Evolutionary conservation across 2,113 vertebrate species (phyloP), one percentile per base, ranked within the genome.

Genomic region (Oreochromis niloticus): DNA sequence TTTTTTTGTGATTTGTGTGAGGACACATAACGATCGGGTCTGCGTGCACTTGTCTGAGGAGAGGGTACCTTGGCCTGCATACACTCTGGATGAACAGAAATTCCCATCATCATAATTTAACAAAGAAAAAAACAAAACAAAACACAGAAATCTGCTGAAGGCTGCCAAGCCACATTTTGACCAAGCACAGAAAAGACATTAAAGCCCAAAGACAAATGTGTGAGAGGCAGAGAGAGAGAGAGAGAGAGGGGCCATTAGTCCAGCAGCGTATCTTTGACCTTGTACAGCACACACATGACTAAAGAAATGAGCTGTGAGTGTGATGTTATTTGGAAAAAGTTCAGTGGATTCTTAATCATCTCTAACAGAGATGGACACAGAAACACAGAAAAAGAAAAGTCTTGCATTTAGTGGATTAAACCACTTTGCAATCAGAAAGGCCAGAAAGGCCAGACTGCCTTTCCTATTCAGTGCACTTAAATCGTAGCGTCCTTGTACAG

Each of bases 141-240:
- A 14, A 4, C 43, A 89, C 1, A 59, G 79, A 68, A 79, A 59
- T 50, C 39, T 90, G 39, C 88, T 83, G 87, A 84, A 91, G 86
- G 89, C 90, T 91, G 85, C 59, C 86, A 55, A 73, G 36, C 22
- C 63, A 85, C 36, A 91, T 89, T 89, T 89, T 61, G 81, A 55
- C 27, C 78, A 5, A 24, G 54, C 86, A 19, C 27, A 83, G 24
- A 83, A 80, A 89, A 85, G 61, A 85, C 56, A 78, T 82, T 87
- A 55, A 91, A 87, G 56, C 61, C 52, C 32, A 71, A 79, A 88
- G 87, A 88, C 82, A 80, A 78, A 50, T 30, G 54, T 63, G 56
- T 80, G 13, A 57, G 50, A 75, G n/a, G 75, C 14, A 6, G 54
- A 2, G 46, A 8, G 68, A 2, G 56, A 14, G 68, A 2, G 56